Base-by-base conservation (phyloP, 2,888 invertebrate species). In the Euzetes globulus region DNA sequence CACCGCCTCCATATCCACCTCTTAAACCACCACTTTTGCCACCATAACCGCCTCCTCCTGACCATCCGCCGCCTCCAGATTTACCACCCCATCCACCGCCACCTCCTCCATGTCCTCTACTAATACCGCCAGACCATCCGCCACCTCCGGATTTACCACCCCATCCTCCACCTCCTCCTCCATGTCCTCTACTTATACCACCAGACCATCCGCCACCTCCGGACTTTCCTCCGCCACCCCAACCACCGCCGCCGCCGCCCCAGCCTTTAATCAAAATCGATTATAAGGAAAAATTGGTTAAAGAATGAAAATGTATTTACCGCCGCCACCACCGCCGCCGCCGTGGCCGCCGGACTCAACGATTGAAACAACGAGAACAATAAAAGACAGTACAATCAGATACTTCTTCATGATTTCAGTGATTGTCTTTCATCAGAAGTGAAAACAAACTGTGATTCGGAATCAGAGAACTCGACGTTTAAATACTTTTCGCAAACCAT, bases 401-500 rank as follows among this genome's bases (percentile, higher is more conserved):
- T n/a, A 65, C 37, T 37, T 65, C 1, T 65, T 65, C 63, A 65
- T 65, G n/a, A n/a, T 33, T 37, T 37, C 0, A 11, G 5, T 33
- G 22, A n/a, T 52, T 19, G 22, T 52, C n/a, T 29, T 29, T 29
- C 6, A 60, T 33, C 27, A 33, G 60, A 5, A 27, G 17, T 60
- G 60, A 60, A 60, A n/a, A 60, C 33, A 29, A 60, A 29, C 33
- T 27, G 2, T 27, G 60, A 60, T 27, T 60, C 3, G 58, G n/a
- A n/a, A n/a, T 58, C 22, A 1, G n/a, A 37, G 19, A 65, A 11
- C 19, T 1, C 4, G 2, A n/a, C 19, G 37, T 29, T 65, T 65
- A 65, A 37, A 65, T 65, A 65, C 63, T 65, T 29, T 60, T 60
- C 33, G 9, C 11, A 9, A 60, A 19, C 37, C n/a, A 65, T 37